Conservation (phyloP, 2,888 invertebrate species). For the Lomographa bimaculata region DNA sequence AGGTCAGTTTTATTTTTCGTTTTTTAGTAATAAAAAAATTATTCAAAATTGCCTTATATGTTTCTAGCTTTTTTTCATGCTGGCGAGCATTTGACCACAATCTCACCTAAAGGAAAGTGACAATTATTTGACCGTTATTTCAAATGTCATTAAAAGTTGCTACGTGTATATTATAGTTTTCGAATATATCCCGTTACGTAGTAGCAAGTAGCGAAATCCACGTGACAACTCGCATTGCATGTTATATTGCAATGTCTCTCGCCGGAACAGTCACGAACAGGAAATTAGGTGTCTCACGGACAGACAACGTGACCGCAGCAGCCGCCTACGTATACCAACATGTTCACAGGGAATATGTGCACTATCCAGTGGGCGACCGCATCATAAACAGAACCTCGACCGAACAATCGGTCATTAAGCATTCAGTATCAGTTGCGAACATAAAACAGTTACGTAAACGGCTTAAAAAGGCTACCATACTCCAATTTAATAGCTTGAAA, state of each 20-base stretch:
- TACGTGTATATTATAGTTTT: too few species aligned
- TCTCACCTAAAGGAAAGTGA: too few species aligned
- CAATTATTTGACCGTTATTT: too few species aligned
- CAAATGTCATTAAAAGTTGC: neutral
- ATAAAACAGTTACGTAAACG: conserved; percentile 1
- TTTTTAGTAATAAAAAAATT: too few species aligned
- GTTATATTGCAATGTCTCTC: conserved; percentile 7
- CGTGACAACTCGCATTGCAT: conserved; percentile 8
- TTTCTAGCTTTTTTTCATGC: too few species aligned
- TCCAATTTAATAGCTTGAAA: neutral
- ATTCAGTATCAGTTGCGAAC: neutral
- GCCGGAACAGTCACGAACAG: conserved; percentile 13
- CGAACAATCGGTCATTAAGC: neutral
- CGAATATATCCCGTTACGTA: too few species aligned
- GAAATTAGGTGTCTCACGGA: conserved; percentile 22
- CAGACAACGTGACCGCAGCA: conserved; percentile 11
- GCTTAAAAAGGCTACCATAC: neutral
- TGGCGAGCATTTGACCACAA: too few species aligned
- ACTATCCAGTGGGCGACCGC: conserved; percentile 7
- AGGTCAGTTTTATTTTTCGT: too few species aligned
- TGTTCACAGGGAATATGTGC: neutral
- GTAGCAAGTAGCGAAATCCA: conserved; percentile 2
- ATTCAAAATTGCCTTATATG: too few species aligned
- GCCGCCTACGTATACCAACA: too few species aligned
- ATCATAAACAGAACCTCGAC: conserved; percentile 4